Evolutionary conservation across 2,113 vertebrate genomes (phyloP).

Genomic region (Pristiophorus japonicus): DNA sequence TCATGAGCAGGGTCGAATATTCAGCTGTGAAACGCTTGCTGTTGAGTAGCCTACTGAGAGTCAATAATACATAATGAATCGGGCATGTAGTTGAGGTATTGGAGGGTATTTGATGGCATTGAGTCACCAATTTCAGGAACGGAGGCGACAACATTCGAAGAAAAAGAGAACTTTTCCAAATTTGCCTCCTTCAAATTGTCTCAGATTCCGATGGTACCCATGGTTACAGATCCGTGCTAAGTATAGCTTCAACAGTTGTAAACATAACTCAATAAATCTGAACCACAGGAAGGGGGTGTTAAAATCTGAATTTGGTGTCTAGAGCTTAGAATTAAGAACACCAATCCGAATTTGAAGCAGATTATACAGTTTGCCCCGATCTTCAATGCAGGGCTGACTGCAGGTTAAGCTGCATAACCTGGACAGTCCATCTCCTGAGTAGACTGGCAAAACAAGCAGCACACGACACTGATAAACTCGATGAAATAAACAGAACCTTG

Average conservation of each 20-base stretch:
- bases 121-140: neutral
- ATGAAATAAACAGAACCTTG: neutral
- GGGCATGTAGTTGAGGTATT: no score
- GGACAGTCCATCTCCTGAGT: neutral
- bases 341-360: neutral
- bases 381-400: neutral
- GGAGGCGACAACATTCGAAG: no score
- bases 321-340: neutral
- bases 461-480: neutral
- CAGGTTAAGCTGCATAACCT: neutral
- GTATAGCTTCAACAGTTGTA: neutral
- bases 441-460: neutral
- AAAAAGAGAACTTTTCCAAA: neutral
- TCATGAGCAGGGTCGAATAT: no score
- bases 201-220: neutral
- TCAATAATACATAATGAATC: no score
- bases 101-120: no score
- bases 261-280: neutral
- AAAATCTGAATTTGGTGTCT: neutral
- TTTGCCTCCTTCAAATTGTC: neutral
- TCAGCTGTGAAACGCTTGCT: no score
- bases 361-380: neutral
- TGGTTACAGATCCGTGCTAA: neutral
- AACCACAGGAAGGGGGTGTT: neutral
- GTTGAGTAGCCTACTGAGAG: no score